These are phyloP conservation scores for Rotaria macrura DNA, from an alignment of 2,888 invertebrate species.

Conservation along the genomic window DNA sequence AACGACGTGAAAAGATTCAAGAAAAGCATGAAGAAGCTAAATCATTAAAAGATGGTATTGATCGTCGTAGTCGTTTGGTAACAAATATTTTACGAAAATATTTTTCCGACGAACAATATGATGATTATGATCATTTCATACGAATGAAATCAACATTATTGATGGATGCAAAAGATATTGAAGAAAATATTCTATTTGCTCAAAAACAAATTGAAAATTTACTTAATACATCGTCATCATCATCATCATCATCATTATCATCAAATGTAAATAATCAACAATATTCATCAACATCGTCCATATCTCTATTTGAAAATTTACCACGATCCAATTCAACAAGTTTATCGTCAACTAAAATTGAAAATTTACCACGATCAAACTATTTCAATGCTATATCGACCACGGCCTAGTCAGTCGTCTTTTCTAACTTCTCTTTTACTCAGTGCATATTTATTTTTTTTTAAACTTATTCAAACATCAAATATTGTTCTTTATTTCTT, in stretches of 20 bases:
- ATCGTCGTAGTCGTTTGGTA: conserved; percentile 64
- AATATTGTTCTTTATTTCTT: neutral
- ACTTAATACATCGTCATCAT: neutral
- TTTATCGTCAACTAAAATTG: neutral
- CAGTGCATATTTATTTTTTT: neutral
- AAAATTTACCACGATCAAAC: neutral
- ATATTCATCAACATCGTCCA: neutral
- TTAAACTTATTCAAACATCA: neutral
- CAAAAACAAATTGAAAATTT: conserved; percentile 60
- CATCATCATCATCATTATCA: neutral
- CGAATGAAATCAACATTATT: conserved; percentile 75
- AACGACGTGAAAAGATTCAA: conserved; percentile 64
- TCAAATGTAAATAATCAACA: neutral
- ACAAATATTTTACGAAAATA: conserved; percentile 60
- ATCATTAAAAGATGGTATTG: conserved; percentile 67
- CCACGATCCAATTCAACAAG: neutral
- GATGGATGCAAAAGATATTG: conserved; percentile 68
- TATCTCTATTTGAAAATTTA: neutral
- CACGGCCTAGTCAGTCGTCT: neutral
- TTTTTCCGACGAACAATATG: conserved; percentile 60
- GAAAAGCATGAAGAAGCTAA: conserved; percentile 73
- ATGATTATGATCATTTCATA: conserved; percentile 71
- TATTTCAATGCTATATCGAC: neutral
- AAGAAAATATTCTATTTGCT: conserved; percentile 69
- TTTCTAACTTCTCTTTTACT: neutral